Percentiles rank a stretch among this genome's conserved stretches.
phyloP scores from a whole-genome alignment of 2,888 invertebrate genomes.

The Drosophila quinaria region DNA sequence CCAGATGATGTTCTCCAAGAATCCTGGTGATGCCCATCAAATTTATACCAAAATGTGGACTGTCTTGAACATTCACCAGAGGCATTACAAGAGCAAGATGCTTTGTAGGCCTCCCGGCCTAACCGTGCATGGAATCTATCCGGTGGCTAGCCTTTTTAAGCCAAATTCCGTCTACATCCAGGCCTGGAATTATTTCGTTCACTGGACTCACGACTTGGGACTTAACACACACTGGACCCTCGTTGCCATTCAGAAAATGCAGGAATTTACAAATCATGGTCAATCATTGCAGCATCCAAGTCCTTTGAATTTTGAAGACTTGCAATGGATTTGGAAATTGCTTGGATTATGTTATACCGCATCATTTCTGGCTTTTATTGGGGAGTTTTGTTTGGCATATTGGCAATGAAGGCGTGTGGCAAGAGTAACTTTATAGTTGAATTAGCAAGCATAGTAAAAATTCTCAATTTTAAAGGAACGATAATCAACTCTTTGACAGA shows the following conservation, averaged over 20 bases:
- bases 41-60: not conserved
- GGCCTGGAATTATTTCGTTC: not conserved
- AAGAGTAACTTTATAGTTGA: too few species aligned
- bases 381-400: not conserved
- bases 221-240: not conserved
- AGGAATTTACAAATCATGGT: not conserved
- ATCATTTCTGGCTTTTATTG: constrained; percentile 1
- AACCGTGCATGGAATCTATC: not conserved
- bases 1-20: not conserved
- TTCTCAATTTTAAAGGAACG: not conserved
- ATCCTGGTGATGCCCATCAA: not conserved
- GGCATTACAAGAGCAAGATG: not conserved
- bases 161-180: constrained; percentile 2
- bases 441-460: not conserved
- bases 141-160: not conserved
- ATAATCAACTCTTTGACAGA: not conserved
- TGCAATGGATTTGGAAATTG: constrained; percentile 23
- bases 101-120: not conserved
- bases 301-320: not conserved
- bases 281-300: not conserved
- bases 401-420: not conserved
- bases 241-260: not conserved
- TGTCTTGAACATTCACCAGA: not conserved
- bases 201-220: not conserved
- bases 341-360: not conserved